These are phyloP conservation scores for Ischnus inquisitorius DNA, from an alignment of 2,888 invertebrate genomes.

Conservation along the genomic window DNA sequence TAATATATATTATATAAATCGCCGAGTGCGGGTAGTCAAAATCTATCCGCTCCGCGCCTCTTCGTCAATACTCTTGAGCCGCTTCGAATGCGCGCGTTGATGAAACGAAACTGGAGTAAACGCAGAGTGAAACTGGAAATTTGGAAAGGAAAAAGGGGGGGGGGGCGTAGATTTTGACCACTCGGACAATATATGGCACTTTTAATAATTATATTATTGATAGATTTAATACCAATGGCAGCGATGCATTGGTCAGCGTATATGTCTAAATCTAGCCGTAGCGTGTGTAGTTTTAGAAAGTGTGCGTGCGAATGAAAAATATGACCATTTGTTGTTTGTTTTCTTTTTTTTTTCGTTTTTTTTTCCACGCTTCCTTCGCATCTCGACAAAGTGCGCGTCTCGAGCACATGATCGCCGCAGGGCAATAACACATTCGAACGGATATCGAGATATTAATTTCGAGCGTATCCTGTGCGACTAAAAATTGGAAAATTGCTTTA, in stretches of 20 bases:
- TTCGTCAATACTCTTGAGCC: neutral
- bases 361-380: slow-evolving; percentile 46
- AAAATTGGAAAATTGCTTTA: slow-evolving; percentile 35
- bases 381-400: slow-evolving; percentile 19
- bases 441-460: neutral
- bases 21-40: slow-evolving; percentile 64
- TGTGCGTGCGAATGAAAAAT: slow-evolving; percentile 66
- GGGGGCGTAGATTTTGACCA: slow-evolving; percentile 76
- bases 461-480: slow-evolving; percentile 3
- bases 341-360: slow-evolving; percentile 56
- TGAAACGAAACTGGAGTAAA: slow-evolving; percentile 12
- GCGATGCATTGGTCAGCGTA: slow-evolving; percentile 84
- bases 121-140: neutral
- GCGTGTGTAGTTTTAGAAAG: slow-evolving; percentile 80
- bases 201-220: slow-evolving; percentile 76
- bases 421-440: slow-evolving; percentile 13
- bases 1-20: slow-evolving; percentile 72
- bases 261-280: slow-evolving; percentile 85
- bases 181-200: slow-evolving; percentile 76
- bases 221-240: slow-evolving; percentile 80
- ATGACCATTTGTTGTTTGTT: slow-evolving; percentile 62
- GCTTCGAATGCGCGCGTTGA: neutral
- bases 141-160: slow-evolving; percentile 40
- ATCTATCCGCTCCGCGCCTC: slow-evolving; percentile 41
- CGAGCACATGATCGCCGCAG: slow-evolving; percentile 27